Evolutionary conservation across 1,140 invertebrate species (phyloP).

Genomic region (Cyclargus thomasi): DNA sequence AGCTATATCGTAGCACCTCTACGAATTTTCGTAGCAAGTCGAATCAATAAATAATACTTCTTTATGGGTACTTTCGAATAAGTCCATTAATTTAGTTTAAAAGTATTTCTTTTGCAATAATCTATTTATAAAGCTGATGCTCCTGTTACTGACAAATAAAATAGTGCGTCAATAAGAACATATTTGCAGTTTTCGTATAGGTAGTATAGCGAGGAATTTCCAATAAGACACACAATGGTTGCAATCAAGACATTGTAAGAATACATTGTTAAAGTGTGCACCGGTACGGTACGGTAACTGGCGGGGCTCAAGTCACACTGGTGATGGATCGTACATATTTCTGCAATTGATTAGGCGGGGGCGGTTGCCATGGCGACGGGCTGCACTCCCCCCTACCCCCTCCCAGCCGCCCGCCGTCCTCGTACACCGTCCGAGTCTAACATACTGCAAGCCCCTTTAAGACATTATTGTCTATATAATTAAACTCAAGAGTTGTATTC

Average conservation of each 20-base stretch:
- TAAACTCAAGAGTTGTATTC: slow-evolving; percentile 9
- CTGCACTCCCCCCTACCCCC: slow-evolving; percentile 38
- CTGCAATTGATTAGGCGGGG: slow-evolving; percentile 74
- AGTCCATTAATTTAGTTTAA: no score
- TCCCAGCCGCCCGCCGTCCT: slow-evolving; percentile 27
- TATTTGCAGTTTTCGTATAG: no score
- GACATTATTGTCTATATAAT: slow-evolving; percentile 33
- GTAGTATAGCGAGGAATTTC: no score
- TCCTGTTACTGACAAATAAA: no score
- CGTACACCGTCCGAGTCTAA: slow-evolving; percentile 30
- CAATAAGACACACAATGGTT: no score
- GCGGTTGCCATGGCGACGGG: slow-evolving; percentile 66
- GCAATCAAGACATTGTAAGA: background rate
- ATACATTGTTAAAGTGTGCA: background rate
- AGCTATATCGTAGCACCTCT: background rate
- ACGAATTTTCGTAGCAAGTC: background rate
- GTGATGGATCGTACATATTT: slow-evolving; percentile 69
- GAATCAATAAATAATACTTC: background rate
- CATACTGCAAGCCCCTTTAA: slow-evolving; percentile 37
- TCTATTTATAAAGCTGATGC: no score
- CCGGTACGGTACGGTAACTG: slow-evolving; percentile 5
- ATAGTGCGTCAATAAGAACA: no score
- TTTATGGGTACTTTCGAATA: background rate
- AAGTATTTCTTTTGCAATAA: no score
- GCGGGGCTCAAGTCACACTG: slow-evolving; percentile 34